Percentiles rank a stretch among this genome's conserved stretches.
phyloP scores from a whole-genome alignment of 2,113 vertebrate species.

The Halcyon malimbica region DNA sequence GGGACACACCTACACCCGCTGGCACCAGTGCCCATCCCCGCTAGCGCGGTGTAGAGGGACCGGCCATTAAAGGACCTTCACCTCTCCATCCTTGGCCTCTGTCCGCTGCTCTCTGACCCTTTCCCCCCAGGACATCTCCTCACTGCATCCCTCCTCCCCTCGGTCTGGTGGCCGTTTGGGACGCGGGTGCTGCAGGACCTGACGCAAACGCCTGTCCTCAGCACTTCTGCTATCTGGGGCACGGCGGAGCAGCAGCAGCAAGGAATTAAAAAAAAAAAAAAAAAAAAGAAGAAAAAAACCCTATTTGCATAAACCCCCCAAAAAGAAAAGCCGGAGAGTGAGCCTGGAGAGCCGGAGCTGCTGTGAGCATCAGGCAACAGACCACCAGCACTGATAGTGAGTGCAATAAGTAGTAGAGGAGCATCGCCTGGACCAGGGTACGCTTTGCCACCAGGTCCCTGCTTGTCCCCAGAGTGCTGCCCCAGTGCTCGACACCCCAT shows the following conservation, averaged over 20 bases:
- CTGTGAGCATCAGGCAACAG: background rate
- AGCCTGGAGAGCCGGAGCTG: background rate
- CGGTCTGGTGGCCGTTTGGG: background rate
- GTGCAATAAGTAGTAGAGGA: background rate
- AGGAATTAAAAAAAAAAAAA: constrained; percentile 23
- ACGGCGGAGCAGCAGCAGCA: background rate
- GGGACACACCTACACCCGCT: background rate
- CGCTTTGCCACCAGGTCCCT: background rate
- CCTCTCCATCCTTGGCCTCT: background rate
- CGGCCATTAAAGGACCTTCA: background rate
- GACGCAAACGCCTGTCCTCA: constrained; percentile 49
- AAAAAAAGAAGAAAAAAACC: too few species aligned
- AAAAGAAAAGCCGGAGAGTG: background rate
- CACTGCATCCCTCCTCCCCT: background rate
- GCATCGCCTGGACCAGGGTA: background rate
- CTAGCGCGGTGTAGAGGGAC: rapidly evolving
- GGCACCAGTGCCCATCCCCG: background rate
- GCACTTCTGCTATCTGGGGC: constrained; percentile 66
- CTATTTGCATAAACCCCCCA: constrained; percentile 55
- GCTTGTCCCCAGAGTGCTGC: background rate
- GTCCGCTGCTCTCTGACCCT: background rate
- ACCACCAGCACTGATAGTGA: rapidly evolving
- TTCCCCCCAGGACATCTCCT: background rate
- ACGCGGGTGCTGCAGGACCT: constrained; percentile 12
- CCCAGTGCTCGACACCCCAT: background rate